Evolutionary conservation across 2,113 vertebrate species (phyloP), one percentile per base, ranked within the genome.

Genomic region (Phocoena sinus): DNA sequence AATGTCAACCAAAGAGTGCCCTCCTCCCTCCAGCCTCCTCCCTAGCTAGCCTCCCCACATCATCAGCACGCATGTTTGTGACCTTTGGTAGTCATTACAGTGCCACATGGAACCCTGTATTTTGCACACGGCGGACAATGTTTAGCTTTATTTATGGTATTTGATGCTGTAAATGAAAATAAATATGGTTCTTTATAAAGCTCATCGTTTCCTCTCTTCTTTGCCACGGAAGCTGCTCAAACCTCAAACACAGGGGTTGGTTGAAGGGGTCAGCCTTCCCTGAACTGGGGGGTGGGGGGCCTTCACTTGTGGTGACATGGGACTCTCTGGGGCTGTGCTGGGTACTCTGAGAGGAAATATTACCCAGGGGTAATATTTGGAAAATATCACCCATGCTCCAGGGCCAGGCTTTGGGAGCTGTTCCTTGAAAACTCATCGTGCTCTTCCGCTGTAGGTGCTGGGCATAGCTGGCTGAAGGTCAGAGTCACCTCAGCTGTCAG

Each of bases 161-260:
- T 99, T 99, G 98, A 98, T 98, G 98, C 98, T 99, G 99, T 99
- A 99, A 99, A 98, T 98, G 98, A 99, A 98, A 99, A 99, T 99
- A 99, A 99, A 99, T 99, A 91, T 95, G 97, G 98, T 99, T 98
- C 99, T 99, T 99, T 98, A 97, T 99, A 99, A 99, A 98, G 97
- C 97, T 98, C 95, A 96, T 96, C 98, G 99, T 99, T 99, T 99
- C 98, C 97, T 99, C 98, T 98, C 99, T 99, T 99, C 98, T 98
- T 99, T 98, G 98, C 92, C 74, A 26, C 97, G 95, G 92, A 76
- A 96, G 85, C 97, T 98, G 88, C 95, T 97, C 95, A 93, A 97
- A 50, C 84, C 95, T 98, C 68, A 86, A 70, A 90, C 86, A 86
- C 53, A 33, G 63, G 97, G 65, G 92, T 65, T 63, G 41, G 89